Evolutionary conservation across 2,113 vertebrate genomes (phyloP).

Genomic region (Morone saxatilis): DNA sequence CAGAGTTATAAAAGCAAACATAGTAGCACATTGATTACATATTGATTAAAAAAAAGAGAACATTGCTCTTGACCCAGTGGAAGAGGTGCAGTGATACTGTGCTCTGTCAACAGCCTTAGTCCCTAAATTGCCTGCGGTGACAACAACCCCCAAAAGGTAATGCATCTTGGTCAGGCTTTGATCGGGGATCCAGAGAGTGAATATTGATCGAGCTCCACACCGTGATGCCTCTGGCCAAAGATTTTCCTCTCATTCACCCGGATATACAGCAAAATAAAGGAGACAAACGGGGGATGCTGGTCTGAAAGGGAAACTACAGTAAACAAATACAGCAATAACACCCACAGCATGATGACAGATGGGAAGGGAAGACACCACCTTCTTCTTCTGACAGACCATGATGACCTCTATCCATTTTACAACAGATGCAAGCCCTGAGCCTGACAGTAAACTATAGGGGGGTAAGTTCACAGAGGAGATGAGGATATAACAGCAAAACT

Average conservation of each 20-base stretch:
- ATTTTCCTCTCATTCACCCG: conserved; percentile 28
- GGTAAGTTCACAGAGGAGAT: neutral
- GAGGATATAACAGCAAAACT: neutral
- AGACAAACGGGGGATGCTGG: conserved; percentile 18
- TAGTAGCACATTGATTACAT: conserved; percentile 36
- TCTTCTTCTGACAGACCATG: conserved; percentile 33
- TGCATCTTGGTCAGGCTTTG: conserved; percentile 74
- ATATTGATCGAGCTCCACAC: conserved; percentile 68
- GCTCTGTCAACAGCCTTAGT: conserved; percentile 59
- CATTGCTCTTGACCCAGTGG: conserved; percentile 50
- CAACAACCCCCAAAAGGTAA: conserved; percentile 68
- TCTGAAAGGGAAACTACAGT: conserved; percentile 16
- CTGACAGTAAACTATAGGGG: neutral
- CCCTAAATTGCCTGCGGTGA: conserved; percentile 71
- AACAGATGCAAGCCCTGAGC: conserved; percentile 5
- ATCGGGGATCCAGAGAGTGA: conserved; percentile 59
- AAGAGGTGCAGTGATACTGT: conserved; percentile 49
- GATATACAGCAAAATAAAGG: conserved; percentile 31
- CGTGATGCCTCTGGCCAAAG: conserved; percentile 35
- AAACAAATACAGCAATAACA: conserved; percentile 32
- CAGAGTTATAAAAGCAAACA: conserved; percentile 22
- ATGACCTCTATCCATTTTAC: conserved; percentile 50
- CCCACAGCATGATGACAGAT: conserved; percentile 50
- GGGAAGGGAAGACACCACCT: conserved; percentile 33
- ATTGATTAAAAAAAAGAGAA: conserved; percentile 52